Conservation (phyloP, 2,113 vertebrate genomes). For the Sander vitreus region DNA sequence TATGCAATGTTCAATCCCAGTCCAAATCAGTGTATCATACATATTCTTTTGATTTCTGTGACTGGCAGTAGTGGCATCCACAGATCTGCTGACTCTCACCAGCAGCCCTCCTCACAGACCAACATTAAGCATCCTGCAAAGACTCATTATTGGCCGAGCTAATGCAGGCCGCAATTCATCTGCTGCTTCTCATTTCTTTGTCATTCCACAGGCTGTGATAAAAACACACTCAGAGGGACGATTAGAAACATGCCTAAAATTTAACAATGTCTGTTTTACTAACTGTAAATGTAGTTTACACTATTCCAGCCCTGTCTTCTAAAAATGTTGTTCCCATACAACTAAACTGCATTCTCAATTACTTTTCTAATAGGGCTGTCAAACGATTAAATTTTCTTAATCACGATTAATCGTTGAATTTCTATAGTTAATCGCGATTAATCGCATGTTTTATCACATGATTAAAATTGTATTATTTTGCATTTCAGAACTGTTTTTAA, state of each 20-base stretch:
- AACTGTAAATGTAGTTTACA: not conserved
- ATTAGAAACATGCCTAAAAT: conserved; percentile 29
- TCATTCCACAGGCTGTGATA: conserved; percentile 37
- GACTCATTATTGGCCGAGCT: conserved; percentile 34
- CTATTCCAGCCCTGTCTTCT: not conserved
- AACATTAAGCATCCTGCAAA: conserved; percentile 16
- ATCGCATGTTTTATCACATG: too few relatives aligned
- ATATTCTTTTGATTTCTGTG: conserved; percentile 14
- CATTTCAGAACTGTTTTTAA: too few relatives aligned
- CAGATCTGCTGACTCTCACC: conserved; percentile 34
- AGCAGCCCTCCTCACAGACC: not conserved
- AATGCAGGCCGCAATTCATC: conserved; percentile 36
- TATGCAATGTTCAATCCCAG: not conserved
- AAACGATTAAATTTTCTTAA: too few relatives aligned
- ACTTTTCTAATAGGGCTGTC: too few relatives aligned
- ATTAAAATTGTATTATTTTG: too few relatives aligned
- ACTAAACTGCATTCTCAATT: too few relatives aligned
- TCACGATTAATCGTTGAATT: too few relatives aligned
- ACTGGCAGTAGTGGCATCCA: conserved; percentile 11
- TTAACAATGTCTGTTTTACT: not conserved
- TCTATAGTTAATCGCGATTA: too few relatives aligned
- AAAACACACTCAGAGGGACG: conserved; percentile 24
- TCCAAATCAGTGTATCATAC: not conserved
- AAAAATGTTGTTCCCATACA: too few relatives aligned
- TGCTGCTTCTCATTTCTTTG: conserved; percentile 39